These are phyloP conservation scores for Centruroides vittatus DNA, from an alignment of 1,140 invertebrate genomes.

Conservation along the genomic window DNA sequence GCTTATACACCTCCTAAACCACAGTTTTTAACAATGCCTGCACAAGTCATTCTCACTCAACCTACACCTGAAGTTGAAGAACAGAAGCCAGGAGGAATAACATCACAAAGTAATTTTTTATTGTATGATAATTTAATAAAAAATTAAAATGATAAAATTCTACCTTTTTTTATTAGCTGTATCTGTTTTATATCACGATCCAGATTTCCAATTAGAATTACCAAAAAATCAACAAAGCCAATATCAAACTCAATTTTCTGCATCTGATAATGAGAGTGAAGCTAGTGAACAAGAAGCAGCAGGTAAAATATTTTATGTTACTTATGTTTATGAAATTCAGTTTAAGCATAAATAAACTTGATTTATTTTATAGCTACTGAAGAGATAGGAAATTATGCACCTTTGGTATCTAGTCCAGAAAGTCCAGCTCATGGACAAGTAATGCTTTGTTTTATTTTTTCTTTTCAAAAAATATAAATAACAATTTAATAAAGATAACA, in stretches of 20 bases:
- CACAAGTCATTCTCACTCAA: slow-evolving; percentile 40
- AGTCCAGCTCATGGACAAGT: slow-evolving; percentile 1
- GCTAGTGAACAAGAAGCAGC: slow-evolving; percentile 17
- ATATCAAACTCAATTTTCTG: slow-evolving; percentile 52
- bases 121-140: not conserved
- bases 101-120: slow-evolving; percentile 1
- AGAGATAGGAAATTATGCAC: slow-evolving; percentile 5
- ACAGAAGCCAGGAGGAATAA: not conserved
- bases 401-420: slow-evolving; percentile 13
- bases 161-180: slow-evolving; percentile 16
- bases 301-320: slow-evolving; percentile 4
- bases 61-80: slow-evolving; percentile 35
- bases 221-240: slow-evolving; percentile 52
- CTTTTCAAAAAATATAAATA: no score
- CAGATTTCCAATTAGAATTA: slow-evolving; percentile 54
- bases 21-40: slow-evolving; percentile 39
- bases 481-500: no score
- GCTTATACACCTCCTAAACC: slow-evolving; percentile 69
- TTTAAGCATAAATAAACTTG: not conserved
- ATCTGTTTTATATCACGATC: slow-evolving; percentile 23
- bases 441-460: no score
- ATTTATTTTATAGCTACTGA: slow-evolving; percentile 5
- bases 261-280: slow-evolving; percentile 20
- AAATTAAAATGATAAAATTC: not conserved
- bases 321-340: not conserved